Conservation (phyloP, 2,113 vertebrate genomes). For the Rhea pennata region DNA sequence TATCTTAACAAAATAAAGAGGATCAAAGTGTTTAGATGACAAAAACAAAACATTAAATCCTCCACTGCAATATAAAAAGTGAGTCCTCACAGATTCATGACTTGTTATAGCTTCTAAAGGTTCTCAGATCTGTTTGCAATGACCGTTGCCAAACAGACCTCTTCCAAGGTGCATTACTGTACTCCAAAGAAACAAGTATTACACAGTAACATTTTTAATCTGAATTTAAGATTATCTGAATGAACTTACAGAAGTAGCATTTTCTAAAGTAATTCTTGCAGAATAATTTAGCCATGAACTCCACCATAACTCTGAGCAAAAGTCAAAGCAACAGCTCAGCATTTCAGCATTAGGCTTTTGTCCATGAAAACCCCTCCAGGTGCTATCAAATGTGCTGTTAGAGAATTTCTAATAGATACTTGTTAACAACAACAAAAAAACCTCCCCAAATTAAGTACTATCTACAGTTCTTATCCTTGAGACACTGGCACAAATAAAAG, state of each 20-base stretch:
- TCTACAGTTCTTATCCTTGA: not conserved
- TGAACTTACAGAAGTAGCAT: not conserved
- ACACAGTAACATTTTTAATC: slow-evolving; percentile 4
- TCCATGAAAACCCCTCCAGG: not conserved
- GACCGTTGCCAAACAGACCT: slow-evolving; percentile 69
- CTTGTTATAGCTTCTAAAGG: slow-evolving; percentile 60
- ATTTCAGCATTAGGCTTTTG: not conserved
- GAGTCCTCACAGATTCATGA: slow-evolving; percentile 42
- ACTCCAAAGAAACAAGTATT: slow-evolving; percentile 52
- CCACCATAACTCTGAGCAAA: not conserved
- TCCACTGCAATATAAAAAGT: slow-evolving; percentile 33
- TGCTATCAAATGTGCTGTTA: not conserved
- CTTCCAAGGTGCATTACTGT: slow-evolving; percentile 54
- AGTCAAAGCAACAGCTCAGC: not conserved
- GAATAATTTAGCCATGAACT: not conserved
- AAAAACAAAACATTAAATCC: slow-evolving; percentile 64
- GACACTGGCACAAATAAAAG: not conserved
- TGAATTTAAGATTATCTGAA: slow-evolving; percentile 3
- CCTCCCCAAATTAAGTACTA: slow-evolving; percentile 14
- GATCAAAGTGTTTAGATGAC: slow-evolving; percentile 49
- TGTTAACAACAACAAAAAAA: slow-evolving; percentile 37
- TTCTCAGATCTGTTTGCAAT: slow-evolving; percentile 42
- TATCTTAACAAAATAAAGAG: slow-evolving; percentile 68
- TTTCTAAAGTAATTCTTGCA: not conserved
- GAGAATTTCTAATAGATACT: not conserved